A percentile compares a stretch with the other conserved stretches of the same genome.
Evolutionary conservation across 2,113 vertebrate genomes (phyloP).

Genomic region (Spea bombifrons): DNA sequence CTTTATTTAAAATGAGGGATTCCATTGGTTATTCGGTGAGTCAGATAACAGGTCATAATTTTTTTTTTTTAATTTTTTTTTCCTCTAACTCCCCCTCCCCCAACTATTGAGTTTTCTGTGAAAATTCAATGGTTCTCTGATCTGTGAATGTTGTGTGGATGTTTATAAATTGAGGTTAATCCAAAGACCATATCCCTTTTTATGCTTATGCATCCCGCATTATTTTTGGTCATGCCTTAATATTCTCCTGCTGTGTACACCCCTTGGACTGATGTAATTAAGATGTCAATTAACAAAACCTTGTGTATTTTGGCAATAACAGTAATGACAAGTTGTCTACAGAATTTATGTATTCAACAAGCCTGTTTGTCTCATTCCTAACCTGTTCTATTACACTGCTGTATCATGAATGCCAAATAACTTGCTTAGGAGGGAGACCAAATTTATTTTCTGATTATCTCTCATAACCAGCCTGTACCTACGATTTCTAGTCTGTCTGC

Average conservation of each 20-base stretch:
- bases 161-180: slow-evolving; percentile 31
- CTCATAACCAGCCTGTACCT: too few relatives aligned
- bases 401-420: too few relatives aligned
- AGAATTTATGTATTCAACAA: neutral
- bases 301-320: slow-evolving; percentile 44
- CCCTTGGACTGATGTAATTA: slow-evolving; percentile 2
- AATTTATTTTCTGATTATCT: too few relatives aligned
- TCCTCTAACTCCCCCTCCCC: neutral
- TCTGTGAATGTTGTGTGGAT: slow-evolving; percentile 44
- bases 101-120: slow-evolving; percentile 40
- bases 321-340: neutral
- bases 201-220: slow-evolving; percentile 1
- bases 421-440: too few relatives aligned
- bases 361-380: too few relatives aligned
- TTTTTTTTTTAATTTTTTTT: neutral
- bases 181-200: slow-evolving; percentile 36
- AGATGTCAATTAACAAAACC: slow-evolving; percentile 3
- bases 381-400: too few relatives aligned
- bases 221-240: slow-evolving; percentile 30
- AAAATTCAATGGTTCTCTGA: slow-evolving; percentile 45
- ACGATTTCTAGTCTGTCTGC: too few relatives aligned
- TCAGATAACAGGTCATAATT: slow-evolving; percentile 15
- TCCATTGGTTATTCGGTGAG: slow-evolving; percentile 6
- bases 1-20: slow-evolving; percentile 46
- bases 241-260: slow-evolving; percentile 17